A percentile compares a stretch with the other conserved stretches of the same genome.
Evolutionary conservation across 2,113 vertebrate species (phyloP).

Genomic region (Carettochelys insculpta): DNA sequence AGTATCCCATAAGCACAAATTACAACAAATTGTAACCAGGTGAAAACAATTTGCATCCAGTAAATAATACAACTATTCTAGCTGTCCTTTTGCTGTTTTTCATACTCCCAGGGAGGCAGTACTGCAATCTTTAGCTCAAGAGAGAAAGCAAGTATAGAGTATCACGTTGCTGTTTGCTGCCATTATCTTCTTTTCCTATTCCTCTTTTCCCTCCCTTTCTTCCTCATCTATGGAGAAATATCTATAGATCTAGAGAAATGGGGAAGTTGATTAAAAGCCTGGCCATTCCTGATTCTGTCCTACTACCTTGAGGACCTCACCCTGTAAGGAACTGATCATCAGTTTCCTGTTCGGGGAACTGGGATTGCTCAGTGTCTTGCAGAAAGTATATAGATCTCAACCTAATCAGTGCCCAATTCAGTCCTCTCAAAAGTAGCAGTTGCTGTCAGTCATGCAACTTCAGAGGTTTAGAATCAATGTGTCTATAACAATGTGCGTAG

Average conservation of each 20-base stretch:
- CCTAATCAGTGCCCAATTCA: neutral
- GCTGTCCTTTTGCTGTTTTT: slow-evolving; percentile 21
- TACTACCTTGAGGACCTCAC: neutral
- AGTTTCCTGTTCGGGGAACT: neutral
- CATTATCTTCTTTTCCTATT: neutral
- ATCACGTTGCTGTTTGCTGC: neutral
- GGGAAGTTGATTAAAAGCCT: neutral
- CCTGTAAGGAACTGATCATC: neutral
- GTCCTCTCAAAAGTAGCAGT: neutral
- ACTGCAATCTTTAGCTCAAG: neutral
- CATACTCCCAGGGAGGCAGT: slow-evolving; percentile 5
- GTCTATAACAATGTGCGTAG: neutral
- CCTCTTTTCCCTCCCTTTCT: neutral
- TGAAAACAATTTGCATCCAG: slow-evolving; percentile 25
- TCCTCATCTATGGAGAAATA: neutral
- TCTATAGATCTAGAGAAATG: neutral
- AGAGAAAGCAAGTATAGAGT: neutral
- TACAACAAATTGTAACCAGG: neutral
- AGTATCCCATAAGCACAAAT: slow-evolving; percentile 35
- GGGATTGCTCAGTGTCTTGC: neutral
- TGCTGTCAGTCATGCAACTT: neutral
- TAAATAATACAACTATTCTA: neutral
- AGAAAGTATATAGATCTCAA: neutral
- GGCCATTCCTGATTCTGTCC: neutral
- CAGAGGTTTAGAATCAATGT: neutral